Base-by-base conservation (phyloP, 2,888 invertebrate species). In the Eupithecia insigniata region DNA sequence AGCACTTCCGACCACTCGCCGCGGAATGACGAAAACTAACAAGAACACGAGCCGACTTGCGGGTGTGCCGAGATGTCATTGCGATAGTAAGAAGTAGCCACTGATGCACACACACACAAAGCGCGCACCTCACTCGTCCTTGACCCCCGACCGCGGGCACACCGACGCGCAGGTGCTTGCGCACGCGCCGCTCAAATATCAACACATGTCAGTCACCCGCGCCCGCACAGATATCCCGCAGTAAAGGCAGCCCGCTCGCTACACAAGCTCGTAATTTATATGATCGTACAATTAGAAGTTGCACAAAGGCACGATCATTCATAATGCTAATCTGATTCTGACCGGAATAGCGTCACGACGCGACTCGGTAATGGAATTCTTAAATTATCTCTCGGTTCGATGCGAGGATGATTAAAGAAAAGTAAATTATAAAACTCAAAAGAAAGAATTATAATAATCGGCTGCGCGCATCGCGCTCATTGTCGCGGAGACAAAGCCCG, bases 151-250 rank as follows among this genome's bases (percentile, higher is more conserved):
- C 78, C 73, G 72, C 65, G 16, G 28, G 30, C 26, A 26, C 51
- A n/a, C 60, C 67, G 69, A 74, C 67, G 75, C 75, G 79, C 80
- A 77, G 72, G 79, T 76, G 82, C 78, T 34, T 12, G 81, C 80
- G 84, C 82, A 84, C 84, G 82, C 77, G 51, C 51, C 22, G 51
- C 81, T 51, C 83, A 87, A 90, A 90, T 89, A 91, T 87, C 90
- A 89, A 80, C 88, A 79, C 82, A 83, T 88, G 91, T 90, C 90
- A 87, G 82, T 90, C 89, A 89, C 90, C 90, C 87, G 81, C 81
- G 76, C 55, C 5, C 28, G 58, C 58, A 6, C 58, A 16, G 39
- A 43, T 18, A 43, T 12, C n/a, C n/a, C 46, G 46, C 30, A 64
- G 12, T 6, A 16, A 16, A 16, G 39, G 6, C 39, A 43, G 5